A percentile compares a stretch with the other conserved stretches of the same genome.
These are phyloP conservation scores for Erpetoichthys calabaricus DNA, from an alignment of 2,797 vertebrate genomes.

Conservation along the genomic window DNA sequence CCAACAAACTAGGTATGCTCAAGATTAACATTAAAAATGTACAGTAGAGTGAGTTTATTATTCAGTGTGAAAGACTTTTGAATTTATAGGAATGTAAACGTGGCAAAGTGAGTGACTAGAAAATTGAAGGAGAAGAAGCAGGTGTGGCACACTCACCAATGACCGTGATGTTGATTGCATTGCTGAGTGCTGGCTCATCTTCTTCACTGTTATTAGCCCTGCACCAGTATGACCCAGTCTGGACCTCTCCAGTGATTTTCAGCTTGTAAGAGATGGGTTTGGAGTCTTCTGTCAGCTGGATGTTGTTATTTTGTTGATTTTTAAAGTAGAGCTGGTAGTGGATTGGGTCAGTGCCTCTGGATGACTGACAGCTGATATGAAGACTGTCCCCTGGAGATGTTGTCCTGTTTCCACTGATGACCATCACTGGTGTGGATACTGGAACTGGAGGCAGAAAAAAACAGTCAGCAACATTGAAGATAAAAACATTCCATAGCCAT, in stretches of 20 bases:
- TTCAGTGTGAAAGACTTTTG: too few species aligned
- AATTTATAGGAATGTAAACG: too few species aligned
- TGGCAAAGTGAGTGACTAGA: too few species aligned
- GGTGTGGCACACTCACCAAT: background rate
- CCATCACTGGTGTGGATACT: background rate
- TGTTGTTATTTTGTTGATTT: too few species aligned
- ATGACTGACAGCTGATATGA: background rate
- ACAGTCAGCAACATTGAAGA: too few species aligned
- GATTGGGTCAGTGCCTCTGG: background rate
- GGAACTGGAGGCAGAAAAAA: background rate
- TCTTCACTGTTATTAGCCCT: background rate
- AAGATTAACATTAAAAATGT: too few species aligned
- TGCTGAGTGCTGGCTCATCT: background rate
- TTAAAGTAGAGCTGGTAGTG: background rate
- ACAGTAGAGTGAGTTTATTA: too few species aligned
- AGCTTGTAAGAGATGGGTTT: background rate
- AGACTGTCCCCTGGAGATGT: background rate
- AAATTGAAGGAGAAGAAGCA: too few species aligned
- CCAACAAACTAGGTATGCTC: too few species aligned
- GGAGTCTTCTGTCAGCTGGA: too few species aligned
- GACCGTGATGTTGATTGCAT: background rate
- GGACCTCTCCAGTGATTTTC: background rate
- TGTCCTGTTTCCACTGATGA: background rate
- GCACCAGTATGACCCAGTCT: background rate
- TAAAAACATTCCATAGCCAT: too few species aligned